A percentile compares a stretch with the other conserved stretches of the same genome.
phyloP scores from a whole-genome alignment of 2,888 invertebrate genomes.

The Papilio elwesi region DNA sequence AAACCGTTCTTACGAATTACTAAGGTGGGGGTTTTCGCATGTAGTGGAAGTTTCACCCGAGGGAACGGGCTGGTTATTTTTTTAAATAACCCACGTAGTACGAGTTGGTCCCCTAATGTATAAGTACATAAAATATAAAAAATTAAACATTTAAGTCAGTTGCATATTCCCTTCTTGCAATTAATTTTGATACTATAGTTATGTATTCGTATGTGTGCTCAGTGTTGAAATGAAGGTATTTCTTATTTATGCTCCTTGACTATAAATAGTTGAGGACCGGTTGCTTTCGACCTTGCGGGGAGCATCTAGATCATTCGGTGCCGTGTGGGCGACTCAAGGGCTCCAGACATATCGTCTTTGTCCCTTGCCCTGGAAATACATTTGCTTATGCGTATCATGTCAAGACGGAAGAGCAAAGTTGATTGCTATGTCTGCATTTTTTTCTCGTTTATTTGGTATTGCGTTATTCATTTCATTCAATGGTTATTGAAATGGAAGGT shows the following conservation, averaged over 20 bases:
- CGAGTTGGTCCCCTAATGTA: too few relatives aligned
- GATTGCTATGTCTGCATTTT: not conserved
- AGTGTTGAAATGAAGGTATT: not conserved
- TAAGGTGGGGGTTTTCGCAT: too few relatives aligned
- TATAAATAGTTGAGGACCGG: constrained; percentile 56
- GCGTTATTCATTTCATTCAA: not conserved
- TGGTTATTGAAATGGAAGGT: not conserved
- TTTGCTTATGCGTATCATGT: constrained; percentile 17
- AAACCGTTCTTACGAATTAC: too few relatives aligned
- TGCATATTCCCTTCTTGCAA: too few relatives aligned
- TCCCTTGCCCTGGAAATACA: constrained; percentile 28
- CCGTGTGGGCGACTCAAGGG: constrained; percentile 46
- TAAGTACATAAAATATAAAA: too few relatives aligned
- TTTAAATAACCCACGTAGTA: too few relatives aligned
- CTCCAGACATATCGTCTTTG: constrained; percentile 20
- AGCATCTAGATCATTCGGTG: constrained; percentile 57
- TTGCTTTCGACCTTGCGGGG: constrained; percentile 65
- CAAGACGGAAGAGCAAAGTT: constrained; percentile 9
- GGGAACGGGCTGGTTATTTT: too few relatives aligned
- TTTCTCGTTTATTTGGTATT: not conserved
- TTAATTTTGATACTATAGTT: too few relatives aligned
- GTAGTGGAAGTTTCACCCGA: too few relatives aligned
- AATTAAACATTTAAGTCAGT: too few relatives aligned
- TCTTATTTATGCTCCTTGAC: constrained; percentile 47
- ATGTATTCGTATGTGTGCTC: too few relatives aligned